Evolutionary conservation across 2,797 vertebrate species (phyloP).

Genomic region (Chloroceryle amazona): DNA sequence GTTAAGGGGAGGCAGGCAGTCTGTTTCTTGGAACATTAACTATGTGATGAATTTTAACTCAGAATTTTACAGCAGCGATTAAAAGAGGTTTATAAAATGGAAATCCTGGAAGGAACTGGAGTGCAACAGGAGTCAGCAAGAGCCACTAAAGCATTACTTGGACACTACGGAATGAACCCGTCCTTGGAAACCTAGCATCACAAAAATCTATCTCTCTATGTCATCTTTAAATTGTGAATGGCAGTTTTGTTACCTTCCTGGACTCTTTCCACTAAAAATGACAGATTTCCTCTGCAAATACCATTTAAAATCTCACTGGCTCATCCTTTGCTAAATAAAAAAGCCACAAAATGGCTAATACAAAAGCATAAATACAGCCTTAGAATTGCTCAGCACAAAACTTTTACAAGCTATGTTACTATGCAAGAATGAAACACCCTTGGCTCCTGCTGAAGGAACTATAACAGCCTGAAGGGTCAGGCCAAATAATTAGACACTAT

Average conservation of each 20-base stretch:
- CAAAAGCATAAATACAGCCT: neutral
- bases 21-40: neutral
- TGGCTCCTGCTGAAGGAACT: neutral
- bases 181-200: slow-evolving; percentile 39
- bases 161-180: slow-evolving; percentile 14
- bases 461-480: neutral
- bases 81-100: slow-evolving; percentile 38
- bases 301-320: neutral
- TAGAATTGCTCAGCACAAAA: neutral
- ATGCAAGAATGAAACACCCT: neutral
- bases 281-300: neutral
- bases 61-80: slow-evolving; percentile 24
- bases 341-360: neutral
- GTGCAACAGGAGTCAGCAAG: slow-evolving; percentile 4
- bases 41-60: neutral
- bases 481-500: neutral
- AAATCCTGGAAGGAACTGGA: slow-evolving; percentile 24
- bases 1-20: neutral
- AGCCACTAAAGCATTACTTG: slow-evolving; percentile 9
- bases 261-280: neutral
- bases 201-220: neutral
- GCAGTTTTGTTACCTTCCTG: neutral
- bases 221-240: neutral
- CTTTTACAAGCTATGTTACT: neutral
- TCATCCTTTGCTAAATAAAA: neutral